phyloP scores from a whole-genome alignment of 2,797 vertebrate species.

The Intellagama lesueurii region DNA sequence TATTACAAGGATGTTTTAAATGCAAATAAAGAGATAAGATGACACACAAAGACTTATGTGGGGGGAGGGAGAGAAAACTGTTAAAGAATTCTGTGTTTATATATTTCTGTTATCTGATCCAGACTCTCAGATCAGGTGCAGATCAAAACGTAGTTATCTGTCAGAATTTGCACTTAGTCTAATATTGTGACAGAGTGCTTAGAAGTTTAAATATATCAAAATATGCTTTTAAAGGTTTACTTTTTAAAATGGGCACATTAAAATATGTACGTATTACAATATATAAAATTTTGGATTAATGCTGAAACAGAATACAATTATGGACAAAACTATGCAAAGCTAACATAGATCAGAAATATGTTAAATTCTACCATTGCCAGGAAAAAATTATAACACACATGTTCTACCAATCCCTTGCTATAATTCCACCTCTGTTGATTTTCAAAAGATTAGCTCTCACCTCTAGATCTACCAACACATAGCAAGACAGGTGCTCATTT shows the following conservation, averaged over 20 bases:
- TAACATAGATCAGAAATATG: not conserved
- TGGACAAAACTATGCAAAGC: not conserved
- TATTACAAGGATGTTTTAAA: not conserved
- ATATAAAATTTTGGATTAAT: not conserved
- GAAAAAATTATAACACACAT: no score
- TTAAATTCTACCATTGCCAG: not conserved
- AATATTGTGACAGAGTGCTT: not conserved
- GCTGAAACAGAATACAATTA: not conserved
- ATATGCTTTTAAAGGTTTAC: not conserved
- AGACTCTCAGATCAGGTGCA: not conserved
- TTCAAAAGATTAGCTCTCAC: not conserved
- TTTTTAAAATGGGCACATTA: not conserved
- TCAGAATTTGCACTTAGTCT: not conserved
- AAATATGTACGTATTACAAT: not conserved
- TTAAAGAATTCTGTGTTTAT: not conserved
- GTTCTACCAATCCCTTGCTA: not conserved
- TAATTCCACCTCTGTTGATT: not conserved
- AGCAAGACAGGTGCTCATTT: not conserved
- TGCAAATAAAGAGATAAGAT: not conserved
- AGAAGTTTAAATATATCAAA: not conserved
- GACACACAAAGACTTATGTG: not conserved
- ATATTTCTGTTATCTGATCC: not conserved
- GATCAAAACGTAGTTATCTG: not conserved
- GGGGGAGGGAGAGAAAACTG: not conserved
- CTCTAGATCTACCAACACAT: not conserved